These are phyloP conservation scores for Atta colombica DNA, from an alignment of 1,140 invertebrate genomes.

Conservation along the genomic window DNA sequence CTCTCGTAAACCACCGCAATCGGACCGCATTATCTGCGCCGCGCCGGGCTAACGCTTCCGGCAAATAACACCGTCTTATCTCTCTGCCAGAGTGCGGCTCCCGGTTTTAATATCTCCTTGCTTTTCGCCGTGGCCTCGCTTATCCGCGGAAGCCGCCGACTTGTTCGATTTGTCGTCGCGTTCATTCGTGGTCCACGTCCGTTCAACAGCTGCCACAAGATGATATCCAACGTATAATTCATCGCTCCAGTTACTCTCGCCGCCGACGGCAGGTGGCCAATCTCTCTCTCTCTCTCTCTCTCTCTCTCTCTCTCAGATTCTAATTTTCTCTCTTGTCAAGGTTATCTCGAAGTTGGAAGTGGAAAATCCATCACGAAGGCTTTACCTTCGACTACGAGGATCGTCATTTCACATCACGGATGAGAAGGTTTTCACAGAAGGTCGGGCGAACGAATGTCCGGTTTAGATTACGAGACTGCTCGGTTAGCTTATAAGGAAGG, in stretches of 20 bases:
- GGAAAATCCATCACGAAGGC: constrained; percentile 8
- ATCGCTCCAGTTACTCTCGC: constrained; percentile 69
- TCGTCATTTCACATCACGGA: neutral
- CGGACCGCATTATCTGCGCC: constrained; percentile 51
- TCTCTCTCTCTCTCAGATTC: neutral
- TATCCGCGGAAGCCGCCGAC: constrained; percentile 7
- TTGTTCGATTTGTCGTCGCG: constrained; percentile 32
- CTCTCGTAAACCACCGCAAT: constrained; percentile 33
- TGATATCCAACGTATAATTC: constrained; percentile 71
- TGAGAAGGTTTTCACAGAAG: constrained; percentile 29
- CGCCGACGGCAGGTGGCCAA: constrained; percentile 70
- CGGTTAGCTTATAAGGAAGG: neutral
- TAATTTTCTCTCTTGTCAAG: constrained; percentile 42
- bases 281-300: constrained; percentile 38
- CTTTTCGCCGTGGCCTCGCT: constrained; percentile 39
- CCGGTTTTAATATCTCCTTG: constrained; percentile 52
- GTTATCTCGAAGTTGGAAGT: constrained; percentile 35
- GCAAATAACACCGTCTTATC: constrained; percentile 65
- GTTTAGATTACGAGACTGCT: constrained; percentile 21
- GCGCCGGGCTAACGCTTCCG: constrained; percentile 63
- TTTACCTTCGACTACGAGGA: constrained; percentile 10
- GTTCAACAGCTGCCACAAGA: constrained; percentile 65
- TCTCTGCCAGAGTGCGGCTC: neutral
- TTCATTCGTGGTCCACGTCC: constrained; percentile 17
- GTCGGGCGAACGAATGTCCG: neutral